Evolutionary conservation across 2,888 invertebrate genomes (phyloP), one percentile per base, ranked within the genome.

Genomic region (Drosophila quinaria): DNA sequence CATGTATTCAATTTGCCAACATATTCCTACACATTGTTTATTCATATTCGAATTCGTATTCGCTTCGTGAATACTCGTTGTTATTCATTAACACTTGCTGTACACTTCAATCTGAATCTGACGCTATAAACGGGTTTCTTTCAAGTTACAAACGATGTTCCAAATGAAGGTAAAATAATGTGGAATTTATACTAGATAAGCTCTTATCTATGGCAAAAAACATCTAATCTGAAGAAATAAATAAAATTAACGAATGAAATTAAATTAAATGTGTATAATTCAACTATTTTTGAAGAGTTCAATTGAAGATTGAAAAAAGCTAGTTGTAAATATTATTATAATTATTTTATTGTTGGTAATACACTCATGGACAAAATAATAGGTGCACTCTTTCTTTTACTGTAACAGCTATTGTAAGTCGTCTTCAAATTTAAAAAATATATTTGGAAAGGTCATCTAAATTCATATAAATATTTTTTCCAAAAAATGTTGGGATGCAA

Each of bases 1-100:
- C 52, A 52, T 65, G 31, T 66, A 35, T 47, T 51, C 64, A 64
- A 58, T 50, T 58, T 50, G 58, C 51, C 46, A 52, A 37, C 31
- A 61, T 39, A 62, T 13, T 49, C 17, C 49, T 15, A 19, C 42
- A 29, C 42, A 29, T 25, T 29, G 22, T 22, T 15, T 10, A 39
- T 47, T 47, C 25, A 13, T 17, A 15, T 54, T 54, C 8, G 9
- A 31, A 31, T 49, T 49, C 11, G 6, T 33, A 33, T 49, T 49
- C 31, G 31, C 17, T 13, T 33, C 33, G 22, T 56, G 55, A 55
- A 55, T 33, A 55, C 33, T 56, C 35, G 55, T 44, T 56, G 55
- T 44, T 56, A 56, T 35, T 56, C 55, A 56, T 44, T 35, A 25
- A 33, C 55, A 55, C 55, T 44, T 55, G 55, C 42, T 55, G 19